Base-by-base conservation (phyloP, 2,113 vertebrate genomes). In the Beaufortia kweichowensis region DNA sequence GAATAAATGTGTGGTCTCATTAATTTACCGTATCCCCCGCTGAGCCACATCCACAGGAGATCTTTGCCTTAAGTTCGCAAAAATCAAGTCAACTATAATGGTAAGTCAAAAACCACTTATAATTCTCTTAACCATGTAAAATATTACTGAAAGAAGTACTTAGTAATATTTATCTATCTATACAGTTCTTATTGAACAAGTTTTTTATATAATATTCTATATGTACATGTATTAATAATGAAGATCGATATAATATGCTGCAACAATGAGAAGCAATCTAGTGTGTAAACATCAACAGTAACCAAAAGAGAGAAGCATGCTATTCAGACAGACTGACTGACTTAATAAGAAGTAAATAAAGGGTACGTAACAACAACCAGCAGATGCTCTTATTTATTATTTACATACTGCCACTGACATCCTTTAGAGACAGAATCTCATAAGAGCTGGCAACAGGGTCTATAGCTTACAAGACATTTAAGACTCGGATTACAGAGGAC, bases 311-410 rank as follows among this genome's bases (percentile, higher is more conserved):
- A 43, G 26, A 19, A 59, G 23, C 11, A 56, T 3, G 23, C 68
- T 63, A 43, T 14, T 17, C 11, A 10, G 59, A 39, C 43, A 23
- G 60, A 41, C 71, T 80, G 19, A 19, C 39, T 68, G 83, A 81
- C 57, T 77, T 77, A 83, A 85, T 75, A 74, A 85, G 81, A 81
- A 53, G 48, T 59, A 81, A 55, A 33, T 57, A 75, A 83, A 75
- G 79, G 78, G 76, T 79, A 75, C 79, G 72, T 75, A 79, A 79
- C 63, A 66, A 74, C 69, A 81, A 75, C 55, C 68, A 71, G 73
- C 84, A 85, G 81, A 83, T 85, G 81, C 76, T 60, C 81, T 81
- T 75, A 83, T 85, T 79, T 79, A 83, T 83, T 83, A 85, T 85
- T 85, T 85, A 85, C 77, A 59, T 64, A 21, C 66, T 72, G 83